Evolutionary conservation across 2,888 invertebrate genomes (phyloP).

Genomic region (Adela reaumurella): DNA sequence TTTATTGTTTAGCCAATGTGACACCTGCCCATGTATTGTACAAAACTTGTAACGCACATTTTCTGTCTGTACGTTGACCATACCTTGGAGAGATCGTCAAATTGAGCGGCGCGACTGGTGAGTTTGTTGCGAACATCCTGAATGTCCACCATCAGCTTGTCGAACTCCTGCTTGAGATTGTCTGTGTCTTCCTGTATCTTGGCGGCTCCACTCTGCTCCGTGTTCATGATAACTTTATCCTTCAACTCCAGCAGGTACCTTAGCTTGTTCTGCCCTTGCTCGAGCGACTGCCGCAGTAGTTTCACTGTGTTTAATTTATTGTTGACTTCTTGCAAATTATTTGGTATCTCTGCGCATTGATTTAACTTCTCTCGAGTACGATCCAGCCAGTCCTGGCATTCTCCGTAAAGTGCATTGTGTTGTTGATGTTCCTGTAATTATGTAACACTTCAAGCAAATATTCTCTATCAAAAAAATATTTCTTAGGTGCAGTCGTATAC

Average conservation of each 20-base stretch:
- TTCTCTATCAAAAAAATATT: no score
- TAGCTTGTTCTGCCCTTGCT: conserved; percentile 83
- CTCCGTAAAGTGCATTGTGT: conserved; percentile 87
- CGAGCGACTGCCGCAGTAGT: conserved; percentile 83
- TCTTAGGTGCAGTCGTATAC: no score
- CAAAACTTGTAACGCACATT: no score
- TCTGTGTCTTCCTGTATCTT: conserved; percentile 92
- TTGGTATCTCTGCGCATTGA: conserved; percentile 77
- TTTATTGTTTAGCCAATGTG: no score
- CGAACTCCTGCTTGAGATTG: conserved; percentile 83
- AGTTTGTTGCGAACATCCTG: conserved; percentile 75
- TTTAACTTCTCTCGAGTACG: conserved; percentile 82
- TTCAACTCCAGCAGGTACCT: conserved; percentile 85
- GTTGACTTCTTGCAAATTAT: conserved; percentile 78
- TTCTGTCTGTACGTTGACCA: background rate
- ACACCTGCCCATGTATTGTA: no score
- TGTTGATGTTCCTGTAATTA: conserved; percentile 79
- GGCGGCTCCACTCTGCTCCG: conserved; percentile 81
- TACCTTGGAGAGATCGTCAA: conserved; percentile 84
- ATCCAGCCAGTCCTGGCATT: conserved; percentile 92
- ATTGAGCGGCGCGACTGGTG: conserved; percentile 68
- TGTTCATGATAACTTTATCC: conserved; percentile 90
- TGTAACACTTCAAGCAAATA: no score
- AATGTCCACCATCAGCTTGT: conserved; percentile 77
- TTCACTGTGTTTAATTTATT: conserved; percentile 83